Percentiles rank a stretch among this genome's conserved stretches.
Evolutionary conservation across 2,888 invertebrate genomes (phyloP).

Genomic region (Noctua comes): DNA sequence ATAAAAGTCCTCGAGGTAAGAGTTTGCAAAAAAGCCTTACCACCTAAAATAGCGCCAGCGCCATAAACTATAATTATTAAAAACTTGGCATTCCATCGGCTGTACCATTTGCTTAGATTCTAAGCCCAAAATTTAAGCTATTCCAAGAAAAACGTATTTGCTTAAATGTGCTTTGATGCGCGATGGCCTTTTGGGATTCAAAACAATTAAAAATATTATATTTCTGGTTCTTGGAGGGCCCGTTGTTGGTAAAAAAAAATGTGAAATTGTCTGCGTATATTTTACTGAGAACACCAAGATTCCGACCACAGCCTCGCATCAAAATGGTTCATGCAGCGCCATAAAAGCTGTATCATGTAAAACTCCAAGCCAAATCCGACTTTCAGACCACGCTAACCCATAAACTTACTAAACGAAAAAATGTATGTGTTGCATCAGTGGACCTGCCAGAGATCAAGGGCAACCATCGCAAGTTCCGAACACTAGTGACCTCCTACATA

Average conservation of each 20-base stretch:
- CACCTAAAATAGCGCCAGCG: not conserved
- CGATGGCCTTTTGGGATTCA: not conserved
- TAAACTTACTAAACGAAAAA: constrained; percentile 50
- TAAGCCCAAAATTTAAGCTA: not conserved
- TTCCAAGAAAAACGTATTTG: not conserved
- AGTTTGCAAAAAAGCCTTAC: not conserved
- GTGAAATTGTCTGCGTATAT: not conserved
- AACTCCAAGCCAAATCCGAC: not conserved
- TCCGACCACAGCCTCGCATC: no score
- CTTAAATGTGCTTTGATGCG: not conserved
- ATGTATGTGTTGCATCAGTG: constrained; percentile 91
- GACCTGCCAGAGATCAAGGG: constrained; percentile 99
- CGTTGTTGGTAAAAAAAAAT: not conserved
- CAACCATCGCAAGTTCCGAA: constrained; percentile 99
- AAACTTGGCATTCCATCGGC: not conserved
- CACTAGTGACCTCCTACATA: constrained; percentile 99
- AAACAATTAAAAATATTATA: not conserved
- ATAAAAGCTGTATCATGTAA: no score
- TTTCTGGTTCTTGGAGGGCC: no score
- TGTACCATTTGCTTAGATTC: not conserved
- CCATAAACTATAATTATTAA: not conserved
- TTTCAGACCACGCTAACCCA: constrained; percentile 37
- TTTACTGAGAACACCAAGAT: not conserved
- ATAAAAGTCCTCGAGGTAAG: no score
- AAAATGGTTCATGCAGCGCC: no score